Percentiles rank a stretch among this genome's conserved stretches.
phyloP scores from a whole-genome alignment of 1,140 invertebrate species.

The Potamilus streckersoni region DNA sequence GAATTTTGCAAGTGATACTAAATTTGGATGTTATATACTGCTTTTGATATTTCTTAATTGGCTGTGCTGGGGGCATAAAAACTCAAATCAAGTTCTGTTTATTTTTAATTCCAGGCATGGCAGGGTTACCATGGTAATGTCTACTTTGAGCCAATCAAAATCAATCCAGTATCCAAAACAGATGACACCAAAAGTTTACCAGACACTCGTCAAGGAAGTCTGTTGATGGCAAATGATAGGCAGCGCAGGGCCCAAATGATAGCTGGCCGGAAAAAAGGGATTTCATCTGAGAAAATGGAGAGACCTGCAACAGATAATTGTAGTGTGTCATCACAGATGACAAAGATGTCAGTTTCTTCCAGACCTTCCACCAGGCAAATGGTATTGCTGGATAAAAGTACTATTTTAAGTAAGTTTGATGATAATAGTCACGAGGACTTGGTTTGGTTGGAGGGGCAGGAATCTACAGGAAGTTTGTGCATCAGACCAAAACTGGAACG shows the following conservation, averaged over 20 bases:
- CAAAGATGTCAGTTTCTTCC: conserved; percentile 19
- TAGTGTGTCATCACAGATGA: conserved; percentile 33
- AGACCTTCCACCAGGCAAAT: conserved; percentile 38
- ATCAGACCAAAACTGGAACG: conserved; percentile 34
- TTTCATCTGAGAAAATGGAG: conserved; percentile 25
- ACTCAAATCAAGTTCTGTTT: neutral
- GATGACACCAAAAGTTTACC: neutral
- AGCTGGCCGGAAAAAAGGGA: conserved; percentile 3
- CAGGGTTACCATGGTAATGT: conserved; percentile 65
- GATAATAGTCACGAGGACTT: conserved; percentile 49
- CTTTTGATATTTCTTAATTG: no score
- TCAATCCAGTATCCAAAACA: conserved; percentile 26
- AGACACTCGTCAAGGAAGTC: neutral
- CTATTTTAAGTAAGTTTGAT: conserved; percentile 45
- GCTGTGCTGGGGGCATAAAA: no score
- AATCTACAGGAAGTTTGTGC: conserved; percentile 55
- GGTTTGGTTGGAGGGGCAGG: conserved; percentile 42
- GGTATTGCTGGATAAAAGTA: conserved; percentile 52
- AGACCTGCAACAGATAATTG: conserved; percentile 15
- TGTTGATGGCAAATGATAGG: neutral
- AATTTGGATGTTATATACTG: no score
- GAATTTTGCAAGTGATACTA: no score
- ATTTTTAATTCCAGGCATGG: conserved; percentile 57
- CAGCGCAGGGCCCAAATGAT: neutral
- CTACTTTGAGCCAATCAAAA: conserved; percentile 63